phyloP scores from a whole-genome alignment of 2,797 vertebrate species.

The Otolemur crassicaudatus region DNA sequence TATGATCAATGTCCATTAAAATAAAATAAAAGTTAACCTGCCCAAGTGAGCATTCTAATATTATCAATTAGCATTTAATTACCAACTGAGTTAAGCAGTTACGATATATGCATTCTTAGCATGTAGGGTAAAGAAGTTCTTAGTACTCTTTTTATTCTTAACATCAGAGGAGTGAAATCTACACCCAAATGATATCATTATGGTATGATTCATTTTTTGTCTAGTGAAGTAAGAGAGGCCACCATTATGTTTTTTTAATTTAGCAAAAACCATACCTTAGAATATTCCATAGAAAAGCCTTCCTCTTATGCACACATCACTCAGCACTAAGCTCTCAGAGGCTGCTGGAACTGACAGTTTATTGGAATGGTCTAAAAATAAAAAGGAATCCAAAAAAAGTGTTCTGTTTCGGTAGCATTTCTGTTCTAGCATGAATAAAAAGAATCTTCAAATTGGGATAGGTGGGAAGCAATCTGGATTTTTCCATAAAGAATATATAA shows the following conservation, averaged over 20 bases:
- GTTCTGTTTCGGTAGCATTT: not conserved
- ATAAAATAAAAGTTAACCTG: not conserved
- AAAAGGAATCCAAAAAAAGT: not conserved
- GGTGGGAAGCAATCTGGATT: constrained; percentile 16
- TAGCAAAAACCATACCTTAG: not conserved
- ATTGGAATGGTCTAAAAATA: constrained; percentile 8
- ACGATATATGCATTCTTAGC: not conserved
- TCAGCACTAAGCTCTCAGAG: not conserved
- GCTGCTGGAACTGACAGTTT: not conserved
- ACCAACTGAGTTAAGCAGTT: not conserved
- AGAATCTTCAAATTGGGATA: not conserved
- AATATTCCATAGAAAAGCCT: not conserved
- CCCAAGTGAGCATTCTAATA: not conserved
- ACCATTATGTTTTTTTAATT: not conserved
- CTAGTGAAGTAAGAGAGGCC: not conserved
- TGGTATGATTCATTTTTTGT: not conserved
- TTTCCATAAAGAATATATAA: constrained; percentile 25
- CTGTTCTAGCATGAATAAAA: not conserved
- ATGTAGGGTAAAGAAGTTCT: not conserved
- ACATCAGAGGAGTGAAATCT: not conserved
- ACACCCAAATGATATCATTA: not conserved
- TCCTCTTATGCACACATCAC: not conserved
- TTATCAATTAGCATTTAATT: not conserved
- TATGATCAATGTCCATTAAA: not conserved
- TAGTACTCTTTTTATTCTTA: not conserved